phyloP scores from a whole-genome alignment of 2,888 invertebrate species.

The Rosalia funebris region DNA sequence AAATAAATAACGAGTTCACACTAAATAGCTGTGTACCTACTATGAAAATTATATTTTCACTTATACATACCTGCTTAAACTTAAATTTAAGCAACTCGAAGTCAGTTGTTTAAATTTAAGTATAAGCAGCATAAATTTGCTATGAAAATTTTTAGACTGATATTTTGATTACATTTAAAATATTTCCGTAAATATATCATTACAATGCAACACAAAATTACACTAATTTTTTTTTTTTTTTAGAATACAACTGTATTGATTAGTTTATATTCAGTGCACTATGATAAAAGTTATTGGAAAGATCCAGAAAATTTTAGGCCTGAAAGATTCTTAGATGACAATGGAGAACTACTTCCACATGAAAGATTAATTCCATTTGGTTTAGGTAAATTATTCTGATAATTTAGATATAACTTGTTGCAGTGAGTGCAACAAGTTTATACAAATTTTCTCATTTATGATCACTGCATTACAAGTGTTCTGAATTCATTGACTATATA shows the following conservation, averaged over 20 bases:
- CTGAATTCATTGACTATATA: too few species aligned
- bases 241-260: constrained; percentile 59
- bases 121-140: too few species aligned
- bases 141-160: too few species aligned
- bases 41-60: too few species aligned
- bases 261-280: constrained; percentile 65
- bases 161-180: not conserved
- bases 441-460: too few species aligned
- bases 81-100: too few species aligned
- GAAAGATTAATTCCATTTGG: constrained; percentile 61
- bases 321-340: constrained; percentile 69
- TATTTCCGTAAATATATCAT: not conserved
- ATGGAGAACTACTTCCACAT: constrained; percentile 53
- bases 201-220: not conserved
- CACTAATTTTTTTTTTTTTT: constrained; percentile 26
- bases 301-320: constrained; percentile 73
- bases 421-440: not conserved
- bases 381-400: constrained; percentile 56
- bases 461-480: too few species aligned
- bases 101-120: too few species aligned
- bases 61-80: too few species aligned
- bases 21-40: too few species aligned
- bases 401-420: not conserved
- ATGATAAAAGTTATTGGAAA: constrained; percentile 69
- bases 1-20: too few species aligned